Evolutionary conservation across 2,113 vertebrate species (phyloP).

Genomic region (Mastomys coucha): DNA sequence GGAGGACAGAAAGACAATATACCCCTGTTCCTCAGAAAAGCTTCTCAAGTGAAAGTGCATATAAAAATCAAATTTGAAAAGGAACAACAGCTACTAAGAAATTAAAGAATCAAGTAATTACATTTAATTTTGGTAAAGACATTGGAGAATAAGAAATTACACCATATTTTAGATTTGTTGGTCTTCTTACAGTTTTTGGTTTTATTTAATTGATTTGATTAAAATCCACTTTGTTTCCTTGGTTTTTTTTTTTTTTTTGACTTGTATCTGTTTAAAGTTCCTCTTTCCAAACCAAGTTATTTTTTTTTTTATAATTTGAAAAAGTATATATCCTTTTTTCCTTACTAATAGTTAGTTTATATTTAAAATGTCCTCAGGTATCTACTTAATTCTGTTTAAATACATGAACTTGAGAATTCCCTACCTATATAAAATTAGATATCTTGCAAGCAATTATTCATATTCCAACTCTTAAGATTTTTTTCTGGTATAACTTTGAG

Average conservation of each 20-base stretch:
- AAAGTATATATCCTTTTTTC: slow-evolving; percentile 12
- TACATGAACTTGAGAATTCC: slow-evolving; percentile 31
- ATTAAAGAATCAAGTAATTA: background rate
- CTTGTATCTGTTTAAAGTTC: background rate
- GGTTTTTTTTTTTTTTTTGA: background rate
- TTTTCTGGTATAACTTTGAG: slow-evolving; percentile 49
- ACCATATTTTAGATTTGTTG: background rate
- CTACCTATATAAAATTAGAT: slow-evolving; percentile 58
- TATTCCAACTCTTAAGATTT: slow-evolving; percentile 35
- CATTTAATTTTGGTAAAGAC: background rate
- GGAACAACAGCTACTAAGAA: background rate
- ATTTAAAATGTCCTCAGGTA: slow-evolving; percentile 17
- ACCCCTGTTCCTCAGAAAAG: background rate
- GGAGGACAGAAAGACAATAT: background rate
- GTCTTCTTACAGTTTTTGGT: background rate
- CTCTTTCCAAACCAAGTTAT: background rate
- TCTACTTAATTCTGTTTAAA: slow-evolving; percentile 56
- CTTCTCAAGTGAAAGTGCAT: slow-evolving; percentile 40
- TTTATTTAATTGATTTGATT: slow-evolving; percentile 27
- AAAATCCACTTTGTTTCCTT: slow-evolving; percentile 11
- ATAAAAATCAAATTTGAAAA: slow-evolving; percentile 24
- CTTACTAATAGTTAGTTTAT: slow-evolving; percentile 46
- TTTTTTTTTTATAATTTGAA: slow-evolving; percentile 48
- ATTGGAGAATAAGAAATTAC: background rate
- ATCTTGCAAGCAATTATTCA: slow-evolving; percentile 61